Evolutionary conservation across 2,888 invertebrate species (phyloP).

Genomic region (Myathropa florea): DNA sequence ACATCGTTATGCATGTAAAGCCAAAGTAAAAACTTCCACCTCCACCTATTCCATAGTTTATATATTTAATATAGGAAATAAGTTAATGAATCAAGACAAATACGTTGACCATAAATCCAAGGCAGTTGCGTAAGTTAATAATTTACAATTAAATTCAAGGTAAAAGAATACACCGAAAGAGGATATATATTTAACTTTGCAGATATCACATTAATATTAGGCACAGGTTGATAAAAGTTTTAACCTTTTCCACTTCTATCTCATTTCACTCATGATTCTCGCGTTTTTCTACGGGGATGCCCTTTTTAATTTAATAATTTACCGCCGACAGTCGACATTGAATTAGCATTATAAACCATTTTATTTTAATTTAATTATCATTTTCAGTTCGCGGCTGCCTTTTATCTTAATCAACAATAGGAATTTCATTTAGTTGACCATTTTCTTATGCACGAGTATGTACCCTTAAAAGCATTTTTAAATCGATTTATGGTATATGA

Average conservation of each 20-base stretch:
- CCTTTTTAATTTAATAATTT: slow-evolving; percentile 60
- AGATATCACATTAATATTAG: not conserved
- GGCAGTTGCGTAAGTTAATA: not conserved
- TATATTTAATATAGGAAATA: too few species aligned
- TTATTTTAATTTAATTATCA: slow-evolving; percentile 53
- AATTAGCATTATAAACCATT: slow-evolving; percentile 62
- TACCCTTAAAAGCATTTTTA: not conserved
- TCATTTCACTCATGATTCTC: slow-evolving; percentile 11
- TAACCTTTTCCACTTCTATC: slow-evolving; percentile 6
- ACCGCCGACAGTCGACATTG: slow-evolving; percentile 54
- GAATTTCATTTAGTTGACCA: not conserved
- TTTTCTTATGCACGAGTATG: slow-evolving; percentile 31
- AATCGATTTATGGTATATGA: slow-evolving; percentile 32
- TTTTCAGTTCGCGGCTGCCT: not conserved
- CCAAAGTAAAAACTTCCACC: too few species aligned
- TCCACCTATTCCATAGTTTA: too few species aligned
- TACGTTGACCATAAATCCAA: too few species aligned
- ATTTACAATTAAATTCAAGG: not conserved
- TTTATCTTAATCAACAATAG: slow-evolving; percentile 5
- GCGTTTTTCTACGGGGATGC: not conserved
- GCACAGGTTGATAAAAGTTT: not conserved
- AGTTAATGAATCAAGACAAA: too few species aligned
- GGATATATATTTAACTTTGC: not conserved
- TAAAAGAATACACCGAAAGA: not conserved
- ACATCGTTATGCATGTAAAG: too few species aligned